A percentile compares a stretch with the other conserved stretches of the same genome.
These are phyloP conservation scores for Idaea aversata DNA, from an alignment of 2,888 invertebrate species.

Conservation along the genomic window DNA sequence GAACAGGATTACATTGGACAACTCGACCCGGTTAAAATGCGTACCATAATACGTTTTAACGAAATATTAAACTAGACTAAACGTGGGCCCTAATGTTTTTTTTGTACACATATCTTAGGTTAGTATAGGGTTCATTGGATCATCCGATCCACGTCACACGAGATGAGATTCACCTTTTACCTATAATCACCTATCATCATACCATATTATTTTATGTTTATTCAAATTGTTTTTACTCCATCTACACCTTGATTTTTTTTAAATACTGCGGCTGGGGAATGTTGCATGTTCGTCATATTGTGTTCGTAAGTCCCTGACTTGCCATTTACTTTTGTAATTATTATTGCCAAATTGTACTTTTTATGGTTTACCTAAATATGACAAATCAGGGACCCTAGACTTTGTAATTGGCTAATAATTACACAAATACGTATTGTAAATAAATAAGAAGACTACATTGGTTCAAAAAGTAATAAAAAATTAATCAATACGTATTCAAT, in stretches of 20 bases:
- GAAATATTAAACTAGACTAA: constrained; percentile 19
- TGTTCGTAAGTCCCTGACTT: constrained; percentile 48
- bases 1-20: not conserved
- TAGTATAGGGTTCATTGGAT: constrained; percentile 35
- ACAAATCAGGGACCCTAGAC: constrained; percentile 40
- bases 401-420: constrained; percentile 45
- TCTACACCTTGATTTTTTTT: constrained; percentile 71
- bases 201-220: constrained; percentile 54
- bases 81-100: constrained; percentile 11
- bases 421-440: constrained; percentile 31
- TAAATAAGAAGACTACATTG: constrained; percentile 41
- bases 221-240: constrained; percentile 63
- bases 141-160: constrained; percentile 31
- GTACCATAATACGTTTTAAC: constrained; percentile 16
- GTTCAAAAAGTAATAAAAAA: constrained; percentile 32
- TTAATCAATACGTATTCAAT: constrained; percentile 12
- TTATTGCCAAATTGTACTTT: constrained; percentile 7
- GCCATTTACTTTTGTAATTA: constrained; percentile 36
- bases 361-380: constrained; percentile 24
- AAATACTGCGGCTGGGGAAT: constrained; percentile 77
- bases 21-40: not conserved
- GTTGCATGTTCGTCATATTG: constrained; percentile 66
- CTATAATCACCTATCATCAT: constrained; percentile 67
- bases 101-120: constrained; percentile 23
- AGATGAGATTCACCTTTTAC: constrained; percentile 51